These are phyloP conservation scores for Lepilemur septentrionalis DNA, from an alignment of 2,797 vertebrate genomes.

Conservation along the genomic window DNA sequence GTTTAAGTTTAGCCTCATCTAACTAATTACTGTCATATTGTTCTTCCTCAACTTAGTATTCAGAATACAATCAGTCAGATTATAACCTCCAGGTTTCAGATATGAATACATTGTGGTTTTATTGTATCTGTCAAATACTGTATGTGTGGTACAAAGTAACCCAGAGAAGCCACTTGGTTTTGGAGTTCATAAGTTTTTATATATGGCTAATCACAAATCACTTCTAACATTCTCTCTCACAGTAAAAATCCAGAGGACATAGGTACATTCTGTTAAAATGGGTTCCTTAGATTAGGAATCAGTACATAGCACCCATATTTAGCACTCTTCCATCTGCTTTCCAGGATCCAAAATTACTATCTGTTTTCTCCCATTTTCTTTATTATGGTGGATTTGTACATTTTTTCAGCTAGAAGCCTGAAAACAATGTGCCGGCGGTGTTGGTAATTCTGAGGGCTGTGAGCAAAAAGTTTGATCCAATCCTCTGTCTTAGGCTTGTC, in stretches of 20 bases:
- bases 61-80: not conserved
- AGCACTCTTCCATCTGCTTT: not conserved
- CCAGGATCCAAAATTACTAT: not conserved
- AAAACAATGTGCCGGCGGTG: not conserved
- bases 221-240: not conserved
- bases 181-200: not conserved
- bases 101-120: not conserved
- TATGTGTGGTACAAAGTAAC: not conserved
- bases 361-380: not conserved
- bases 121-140: not conserved
- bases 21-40: not conserved
- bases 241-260: not conserved
- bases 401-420: not conserved
- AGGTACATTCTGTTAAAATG: not conserved
- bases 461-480: not conserved
- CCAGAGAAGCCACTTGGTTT: not conserved
- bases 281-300: not conserved
- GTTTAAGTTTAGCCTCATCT: not conserved
- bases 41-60: not conserved
- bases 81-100: not conserved
- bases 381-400: not conserved
- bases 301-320: not conserved
- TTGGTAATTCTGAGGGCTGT: not conserved
- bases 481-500: not conserved
- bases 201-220: not conserved